phyloP scores from a whole-genome alignment of 2,113 vertebrate species.

The Oncorhynchus keta region DNA sequence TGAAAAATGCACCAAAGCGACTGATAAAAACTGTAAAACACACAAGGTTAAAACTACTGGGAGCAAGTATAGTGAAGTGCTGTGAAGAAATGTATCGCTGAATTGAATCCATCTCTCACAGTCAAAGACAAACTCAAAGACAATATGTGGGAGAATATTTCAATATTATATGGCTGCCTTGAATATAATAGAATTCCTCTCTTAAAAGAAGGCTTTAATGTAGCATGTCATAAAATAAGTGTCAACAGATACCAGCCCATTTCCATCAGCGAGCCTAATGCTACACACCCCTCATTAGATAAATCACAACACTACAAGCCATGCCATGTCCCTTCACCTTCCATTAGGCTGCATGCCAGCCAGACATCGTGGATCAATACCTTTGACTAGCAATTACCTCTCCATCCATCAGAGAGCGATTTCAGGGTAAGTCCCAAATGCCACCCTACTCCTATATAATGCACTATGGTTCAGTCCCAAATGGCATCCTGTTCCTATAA shows the following conservation, averaged over 20 bases:
- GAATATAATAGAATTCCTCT: no score
- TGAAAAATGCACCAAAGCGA: no score
- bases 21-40: no score
- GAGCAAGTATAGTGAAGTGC: neutral
- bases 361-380: neutral
- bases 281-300: neutral
- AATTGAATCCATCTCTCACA: neutral
- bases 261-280: neutral
- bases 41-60: neutral
- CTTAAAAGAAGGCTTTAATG: no score
- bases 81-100: neutral
- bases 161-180: neutral
- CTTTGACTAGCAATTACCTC: neutral
- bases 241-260: neutral
- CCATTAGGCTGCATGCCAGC: slow-evolving; percentile 2
- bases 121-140: neutral
- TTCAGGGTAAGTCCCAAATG: neutral
- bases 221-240: no score
- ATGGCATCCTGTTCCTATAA: no score
- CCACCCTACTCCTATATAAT: no score
- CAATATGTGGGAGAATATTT: neutral
- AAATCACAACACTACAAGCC: neutral
- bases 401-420: slow-evolving; percentile 9
- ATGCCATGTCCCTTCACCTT: neutral
- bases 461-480: neutral